phyloP scores from a whole-genome alignment of 64 coral and sea anemone species.

The Pocillopora verrucosa region DNA sequence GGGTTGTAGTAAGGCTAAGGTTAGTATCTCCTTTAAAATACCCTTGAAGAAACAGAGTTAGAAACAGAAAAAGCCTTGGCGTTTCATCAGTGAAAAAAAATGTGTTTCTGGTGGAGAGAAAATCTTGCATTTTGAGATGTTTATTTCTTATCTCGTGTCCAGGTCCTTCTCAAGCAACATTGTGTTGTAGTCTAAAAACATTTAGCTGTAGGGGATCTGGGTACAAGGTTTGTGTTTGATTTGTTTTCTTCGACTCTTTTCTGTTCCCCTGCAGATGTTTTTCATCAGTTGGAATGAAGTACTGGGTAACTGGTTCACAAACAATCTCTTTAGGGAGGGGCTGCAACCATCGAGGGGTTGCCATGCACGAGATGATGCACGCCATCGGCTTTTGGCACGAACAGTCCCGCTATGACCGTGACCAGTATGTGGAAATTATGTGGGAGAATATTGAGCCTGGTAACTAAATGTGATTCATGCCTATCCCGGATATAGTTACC shows the following conservation, averaged over 20 bases:
- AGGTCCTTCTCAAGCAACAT: too few relatives aligned
- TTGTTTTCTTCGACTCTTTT: not conserved
- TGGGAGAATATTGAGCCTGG: slow-evolving; percentile 51
- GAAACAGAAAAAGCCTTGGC: too few relatives aligned
- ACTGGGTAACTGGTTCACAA: slow-evolving; percentile 11
- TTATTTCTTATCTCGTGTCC: too few relatives aligned
- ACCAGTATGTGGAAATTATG: slow-evolving; percentile 34
- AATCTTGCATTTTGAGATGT: too few relatives aligned
- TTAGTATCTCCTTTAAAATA: not conserved
- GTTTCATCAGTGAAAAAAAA: too few relatives aligned
- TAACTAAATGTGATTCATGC: not conserved
- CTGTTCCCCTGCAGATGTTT: slow-evolving; percentile 1
- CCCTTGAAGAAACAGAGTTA: not conserved
- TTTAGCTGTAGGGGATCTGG: too few relatives aligned
- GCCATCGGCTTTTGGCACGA: slow-evolving; percentile 51
- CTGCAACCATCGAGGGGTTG: slow-evolving; percentile 23
- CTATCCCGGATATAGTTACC: not conserved
- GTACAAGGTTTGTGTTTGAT: too few relatives aligned
- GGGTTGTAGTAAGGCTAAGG: not conserved
- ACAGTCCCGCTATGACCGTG: slow-evolving; percentile 45
- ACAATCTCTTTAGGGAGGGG: slow-evolving; percentile 33
- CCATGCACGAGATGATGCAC: slow-evolving; percentile 56
- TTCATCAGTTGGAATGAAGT: slow-evolving; percentile 22
- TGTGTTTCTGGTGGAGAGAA: too few relatives aligned
- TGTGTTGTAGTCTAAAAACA: too few relatives aligned